Percentiles rank a stretch among this genome's conserved stretches.
phyloP scores from a whole-genome alignment of 2,888 invertebrate species.

The Amphiduros pacificus region DNA sequence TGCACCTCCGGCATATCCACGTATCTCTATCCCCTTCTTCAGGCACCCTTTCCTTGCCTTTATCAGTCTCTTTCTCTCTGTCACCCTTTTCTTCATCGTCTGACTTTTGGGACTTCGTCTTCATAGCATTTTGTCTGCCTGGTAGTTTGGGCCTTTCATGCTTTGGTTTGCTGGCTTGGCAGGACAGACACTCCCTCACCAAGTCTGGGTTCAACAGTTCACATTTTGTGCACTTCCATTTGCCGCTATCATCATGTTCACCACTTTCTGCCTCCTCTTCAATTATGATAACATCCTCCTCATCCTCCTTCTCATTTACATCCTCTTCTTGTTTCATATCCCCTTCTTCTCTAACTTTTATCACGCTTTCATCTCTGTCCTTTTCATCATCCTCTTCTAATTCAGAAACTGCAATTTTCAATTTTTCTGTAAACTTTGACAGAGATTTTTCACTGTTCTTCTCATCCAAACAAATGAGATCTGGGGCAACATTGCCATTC shows the following conservation, averaged over 20 bases:
- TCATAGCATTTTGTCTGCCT: too few relatives aligned
- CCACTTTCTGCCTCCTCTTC: not conserved
- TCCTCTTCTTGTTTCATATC: too few relatives aligned
- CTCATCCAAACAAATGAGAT: too few relatives aligned
- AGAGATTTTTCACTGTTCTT: too few relatives aligned
- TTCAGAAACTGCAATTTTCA: too few relatives aligned
- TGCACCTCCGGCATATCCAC: conserved; percentile 69
- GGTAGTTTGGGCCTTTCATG: not conserved
- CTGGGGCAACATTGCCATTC: too few relatives aligned
- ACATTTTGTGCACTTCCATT: conserved; percentile 85
- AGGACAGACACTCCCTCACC: conserved; percentile 78
- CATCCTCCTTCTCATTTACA: not conserved
- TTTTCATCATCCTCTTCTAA: too few relatives aligned
- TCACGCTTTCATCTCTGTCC: too few relatives aligned
- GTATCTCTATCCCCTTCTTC: not conserved
- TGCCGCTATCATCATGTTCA: conserved; percentile 4
- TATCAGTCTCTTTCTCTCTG: not conserved
- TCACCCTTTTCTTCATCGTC: not conserved
- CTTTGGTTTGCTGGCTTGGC: conserved; percentile 63
- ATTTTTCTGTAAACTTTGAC: too few relatives aligned
- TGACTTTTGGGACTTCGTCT: too few relatives aligned
- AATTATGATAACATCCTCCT: not conserved
- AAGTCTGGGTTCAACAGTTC: conserved; percentile 78
- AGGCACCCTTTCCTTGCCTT: not conserved
- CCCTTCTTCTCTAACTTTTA: too few relatives aligned